phyloP scores from a whole-genome alignment of 1,140 invertebrate species.

The Ceratina australensis region DNA sequence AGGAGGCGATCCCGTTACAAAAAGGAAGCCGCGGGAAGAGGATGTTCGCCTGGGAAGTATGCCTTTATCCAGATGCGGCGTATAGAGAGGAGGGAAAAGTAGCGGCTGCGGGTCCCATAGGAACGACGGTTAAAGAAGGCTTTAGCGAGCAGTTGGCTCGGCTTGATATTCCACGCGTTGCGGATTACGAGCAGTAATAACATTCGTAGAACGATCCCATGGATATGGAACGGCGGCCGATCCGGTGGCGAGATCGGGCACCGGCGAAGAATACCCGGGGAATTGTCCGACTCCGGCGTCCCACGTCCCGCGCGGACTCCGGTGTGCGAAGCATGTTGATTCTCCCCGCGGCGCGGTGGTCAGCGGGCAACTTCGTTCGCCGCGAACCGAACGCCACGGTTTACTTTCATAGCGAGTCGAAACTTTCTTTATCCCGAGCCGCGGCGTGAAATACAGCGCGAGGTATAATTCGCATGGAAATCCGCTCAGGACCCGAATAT shows the following conservation, averaged over 20 bases:
- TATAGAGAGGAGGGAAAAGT: constrained; percentile 41
- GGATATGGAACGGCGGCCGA: constrained; percentile 55
- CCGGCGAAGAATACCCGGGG: constrained; percentile 33
- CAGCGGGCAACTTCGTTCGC: constrained; percentile 17
- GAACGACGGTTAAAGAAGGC: constrained; percentile 52
- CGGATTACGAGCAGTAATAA: constrained; percentile 62
- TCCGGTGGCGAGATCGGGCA: constrained; percentile 48
- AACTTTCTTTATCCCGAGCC: constrained; percentile 15
- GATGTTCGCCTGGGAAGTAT: neutral
- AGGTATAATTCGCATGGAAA: constrained; percentile 12
- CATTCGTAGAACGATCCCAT: constrained; percentile 56
- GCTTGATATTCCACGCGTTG: constrained; percentile 60
- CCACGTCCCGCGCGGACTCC: no score
- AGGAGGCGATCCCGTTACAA: neutral
- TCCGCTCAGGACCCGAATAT: neutral
- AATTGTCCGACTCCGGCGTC: neutral
- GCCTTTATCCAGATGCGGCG: neutral
- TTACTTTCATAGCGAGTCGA: constrained; percentile 33
- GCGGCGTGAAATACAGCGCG: constrained; percentile 10
- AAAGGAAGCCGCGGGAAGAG: neutral
- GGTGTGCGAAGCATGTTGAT: constrained; percentile 51
- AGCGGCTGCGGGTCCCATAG: constrained; percentile 21
- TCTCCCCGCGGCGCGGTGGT: constrained; percentile 5
- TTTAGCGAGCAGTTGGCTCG: constrained; percentile 53
- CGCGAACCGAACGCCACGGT: neutral